Base-by-base conservation (phyloP, 2,888 invertebrate species). In the Argyra leucocephala region DNA sequence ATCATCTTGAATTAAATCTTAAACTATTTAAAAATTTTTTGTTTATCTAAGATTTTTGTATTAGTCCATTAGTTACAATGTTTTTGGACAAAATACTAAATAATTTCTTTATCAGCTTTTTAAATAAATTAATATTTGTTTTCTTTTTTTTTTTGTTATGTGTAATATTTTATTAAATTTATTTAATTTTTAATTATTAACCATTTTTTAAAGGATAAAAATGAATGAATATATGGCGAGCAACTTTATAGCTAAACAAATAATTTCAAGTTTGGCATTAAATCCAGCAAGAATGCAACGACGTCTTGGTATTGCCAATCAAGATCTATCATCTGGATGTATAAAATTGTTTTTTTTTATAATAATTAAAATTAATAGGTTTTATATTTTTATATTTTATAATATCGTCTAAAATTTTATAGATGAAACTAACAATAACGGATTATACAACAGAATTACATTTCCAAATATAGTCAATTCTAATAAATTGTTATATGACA, bases 201-300 rank as follows among this genome's bases (percentile, higher is more conserved):
- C 4, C 7, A 26, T 26, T 26, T 10, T 31, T 31, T 31, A 3
- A 10, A 89, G 89, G 72, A 83, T 84, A 76, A 88, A 86, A 83
- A 89, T 90, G 86, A 90, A 89, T 73, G 88, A 90, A 74, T 90
- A 88, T 75, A 80, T 88, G 62, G 90, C 90, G 71, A 84, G 88
- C 48, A 88, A 85, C 73, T 90, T 86, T 74, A 76, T 90, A 57
- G 89, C 89, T 0, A 87, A 88, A 71, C 86, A 88, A 79, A 89
- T 90, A 69, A 76, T 89, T 58, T 82, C 83, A 12, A 86, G 88
- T 71, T 84, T 89, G 77, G 77, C 77, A 63, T 75, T 80, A 61
- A 37, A 22, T 66, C 24, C 64, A 9, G 23, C 64, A 2, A 63
- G 64, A 48, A 60, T 72, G 12, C 66, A 71, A 63, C 64, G 66